A percentile compares a stretch with the other conserved stretches of the same genome.
phyloP scores from a whole-genome alignment of 2,113 vertebrate species.

The Stercorarius parasiticus region DNA sequence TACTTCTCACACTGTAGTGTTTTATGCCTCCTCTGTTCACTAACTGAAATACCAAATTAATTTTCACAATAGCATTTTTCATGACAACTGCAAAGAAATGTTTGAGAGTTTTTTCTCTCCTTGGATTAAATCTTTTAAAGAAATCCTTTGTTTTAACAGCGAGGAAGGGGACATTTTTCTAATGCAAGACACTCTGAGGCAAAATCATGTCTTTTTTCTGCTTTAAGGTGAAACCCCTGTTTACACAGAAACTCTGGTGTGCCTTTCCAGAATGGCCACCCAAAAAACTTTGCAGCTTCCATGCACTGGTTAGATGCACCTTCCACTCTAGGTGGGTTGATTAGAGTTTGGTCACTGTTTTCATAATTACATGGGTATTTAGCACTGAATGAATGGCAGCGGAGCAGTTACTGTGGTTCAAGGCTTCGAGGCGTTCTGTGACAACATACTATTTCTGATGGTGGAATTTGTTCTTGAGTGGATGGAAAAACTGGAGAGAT shows the following conservation, averaged over 20 bases:
- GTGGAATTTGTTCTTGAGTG: neutral
- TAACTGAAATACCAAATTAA: neutral
- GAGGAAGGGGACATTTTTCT: neutral
- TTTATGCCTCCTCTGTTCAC: neutral
- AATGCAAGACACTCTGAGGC: neutral
- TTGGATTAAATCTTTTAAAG: neutral
- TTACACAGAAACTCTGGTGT: accelerated
- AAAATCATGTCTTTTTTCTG: neutral
- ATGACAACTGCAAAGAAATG: neutral
- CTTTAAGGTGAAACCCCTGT: neutral
- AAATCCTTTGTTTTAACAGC: neutral
- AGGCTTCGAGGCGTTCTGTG: neutral
- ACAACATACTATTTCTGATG: neutral
- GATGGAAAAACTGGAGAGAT: neutral
- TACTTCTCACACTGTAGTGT: neutral
- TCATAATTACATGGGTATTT: neutral
- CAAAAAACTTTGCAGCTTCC: neutral
- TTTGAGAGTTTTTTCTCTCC: neutral
- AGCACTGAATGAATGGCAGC: neutral
- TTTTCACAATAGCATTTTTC: neutral
- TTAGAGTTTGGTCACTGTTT: neutral
- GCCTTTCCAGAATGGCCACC: neutral
- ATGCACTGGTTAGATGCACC: neutral
- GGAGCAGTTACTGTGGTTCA: neutral
- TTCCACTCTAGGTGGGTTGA: neutral